Base-by-base conservation (phyloP, 2,797 vertebrate species). In the Tragopan temminckii region DNA sequence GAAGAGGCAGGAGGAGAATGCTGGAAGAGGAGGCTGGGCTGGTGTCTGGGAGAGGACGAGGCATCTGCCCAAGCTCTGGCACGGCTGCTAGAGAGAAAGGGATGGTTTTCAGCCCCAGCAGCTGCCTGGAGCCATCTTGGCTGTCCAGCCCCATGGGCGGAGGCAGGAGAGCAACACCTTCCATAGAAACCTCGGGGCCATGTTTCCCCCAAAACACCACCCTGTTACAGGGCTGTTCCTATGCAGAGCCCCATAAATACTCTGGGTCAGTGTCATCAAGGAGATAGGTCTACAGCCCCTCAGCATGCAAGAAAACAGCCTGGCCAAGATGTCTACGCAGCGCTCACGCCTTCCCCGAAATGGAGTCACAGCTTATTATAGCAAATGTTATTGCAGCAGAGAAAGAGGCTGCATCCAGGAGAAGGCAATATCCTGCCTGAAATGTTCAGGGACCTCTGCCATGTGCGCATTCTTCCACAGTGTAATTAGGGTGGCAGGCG, bases 361-460 rank as follows among this genome's bases (percentile, higher is more conserved):
- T 1, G 0, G 84, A 63, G 82, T 53, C 72, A 1, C 0, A 1
- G 94, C 55, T 79, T 85, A 81, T 86, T 90, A 88, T 43, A 36
- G 86, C 86, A 31, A 84, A 85, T 59, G 88, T 93, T 83, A 29
- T 55, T 78, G 94, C 92, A 77, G 81, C 7, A 7, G 64, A 7
- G 6, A 31, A 27, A 25, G 38, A 40, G 75, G 90, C 77, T 9
- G 72, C 80, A 13, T 85, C 90, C 94, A 90, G 91, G 91, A 95
- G 91, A 83, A 79, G 93, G 89, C 55, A 81, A 64, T 53, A 78
- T 94, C 89, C 91, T 88, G 89, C 89, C 88, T 61, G 79, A 61
- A 90, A 91, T 46, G 75, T 66, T 71, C 91, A 76, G 94, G 95
- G 94, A 76, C 53, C 91, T 85, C 69, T 94, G 91, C 96, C 95